These are phyloP conservation scores for Mastomys natalensis DNA, from an alignment of 2,113 vertebrate genomes.

Conservation along the genomic window DNA sequence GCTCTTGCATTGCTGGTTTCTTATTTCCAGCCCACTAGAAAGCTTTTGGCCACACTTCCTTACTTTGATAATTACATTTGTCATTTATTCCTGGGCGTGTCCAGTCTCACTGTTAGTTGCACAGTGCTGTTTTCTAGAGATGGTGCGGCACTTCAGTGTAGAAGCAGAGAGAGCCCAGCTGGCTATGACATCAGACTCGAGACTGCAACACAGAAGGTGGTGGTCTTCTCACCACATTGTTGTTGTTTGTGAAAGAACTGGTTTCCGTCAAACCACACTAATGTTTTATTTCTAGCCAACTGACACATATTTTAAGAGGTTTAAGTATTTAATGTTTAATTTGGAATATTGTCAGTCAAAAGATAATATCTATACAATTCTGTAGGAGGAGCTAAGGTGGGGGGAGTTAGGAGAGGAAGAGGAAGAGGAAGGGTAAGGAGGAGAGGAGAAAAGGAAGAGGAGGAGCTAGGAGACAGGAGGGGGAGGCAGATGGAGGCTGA, in stretches of 20 bases:
- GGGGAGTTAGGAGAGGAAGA: too few relatives aligned
- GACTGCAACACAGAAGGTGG: background rate
- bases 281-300: background rate
- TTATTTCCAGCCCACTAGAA: conserved; percentile 2
- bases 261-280: background rate
- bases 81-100: background rate
- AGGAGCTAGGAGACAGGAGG: too few relatives aligned
- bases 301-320: background rate
- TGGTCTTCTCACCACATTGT: background rate
- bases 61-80: background rate
- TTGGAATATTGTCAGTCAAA: background rate
- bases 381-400: too few relatives aligned
- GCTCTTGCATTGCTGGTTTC: background rate
- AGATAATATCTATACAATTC: background rate
- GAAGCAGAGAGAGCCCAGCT: background rate
- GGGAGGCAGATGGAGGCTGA: too few relatives aligned
- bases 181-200: background rate
- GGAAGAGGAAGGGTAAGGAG: too few relatives aligned
- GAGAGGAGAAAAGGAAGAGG: too few relatives aligned
- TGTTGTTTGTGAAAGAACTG: conserved; percentile 10
- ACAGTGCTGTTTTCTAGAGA: background rate
- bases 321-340: background rate
- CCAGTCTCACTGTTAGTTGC: background rate
- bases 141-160: background rate
- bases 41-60: background rate